These are phyloP conservation scores for Akabosia matsudoensis DNA, from an alignment of 1,140 invertebrate genomes.

Conservation along the genomic window DNA sequence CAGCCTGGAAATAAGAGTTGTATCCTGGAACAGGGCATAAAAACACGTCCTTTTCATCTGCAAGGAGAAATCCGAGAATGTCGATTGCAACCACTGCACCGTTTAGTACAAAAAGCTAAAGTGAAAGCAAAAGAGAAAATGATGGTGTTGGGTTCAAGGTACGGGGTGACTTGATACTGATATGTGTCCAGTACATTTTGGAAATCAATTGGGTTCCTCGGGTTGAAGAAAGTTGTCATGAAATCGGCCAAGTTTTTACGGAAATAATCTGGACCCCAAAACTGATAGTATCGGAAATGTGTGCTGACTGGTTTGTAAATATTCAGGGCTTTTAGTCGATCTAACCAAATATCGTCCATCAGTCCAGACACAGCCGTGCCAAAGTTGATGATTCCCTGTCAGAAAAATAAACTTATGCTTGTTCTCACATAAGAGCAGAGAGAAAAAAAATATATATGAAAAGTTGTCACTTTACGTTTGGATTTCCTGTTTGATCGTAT, in stretches of 20 bases:
- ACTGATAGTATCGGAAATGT: constrained; percentile 38
- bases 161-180: background rate
- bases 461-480: constrained; percentile 7
- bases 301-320: background rate
- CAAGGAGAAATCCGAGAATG: constrained; percentile 26
- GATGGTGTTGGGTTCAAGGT: too few relatives aligned
- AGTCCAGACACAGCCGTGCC: constrained; percentile 35
- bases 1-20: constrained; percentile 32
- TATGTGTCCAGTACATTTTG: constrained; percentile 16
- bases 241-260: constrained; percentile 7
- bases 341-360: constrained; percentile 36
- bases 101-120: constrained; percentile 34
- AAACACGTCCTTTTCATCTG: constrained; percentile 27
- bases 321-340: background rate
- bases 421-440: too few relatives aligned
- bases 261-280: constrained; percentile 29
- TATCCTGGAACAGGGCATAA: constrained; percentile 30
- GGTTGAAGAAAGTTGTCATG: constrained; percentile 28
- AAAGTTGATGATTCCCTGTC: constrained; percentile 36
- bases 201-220: background rate
- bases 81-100: constrained; percentile 35
- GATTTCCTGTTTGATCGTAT: constrained; percentile 29
- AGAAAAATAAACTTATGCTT: background rate
- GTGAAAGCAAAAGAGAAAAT: background rate
- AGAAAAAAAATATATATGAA: background rate